Evolutionary conservation across 2,888 invertebrate species (phyloP).

Genomic region (Dryobota labecula): DNA sequence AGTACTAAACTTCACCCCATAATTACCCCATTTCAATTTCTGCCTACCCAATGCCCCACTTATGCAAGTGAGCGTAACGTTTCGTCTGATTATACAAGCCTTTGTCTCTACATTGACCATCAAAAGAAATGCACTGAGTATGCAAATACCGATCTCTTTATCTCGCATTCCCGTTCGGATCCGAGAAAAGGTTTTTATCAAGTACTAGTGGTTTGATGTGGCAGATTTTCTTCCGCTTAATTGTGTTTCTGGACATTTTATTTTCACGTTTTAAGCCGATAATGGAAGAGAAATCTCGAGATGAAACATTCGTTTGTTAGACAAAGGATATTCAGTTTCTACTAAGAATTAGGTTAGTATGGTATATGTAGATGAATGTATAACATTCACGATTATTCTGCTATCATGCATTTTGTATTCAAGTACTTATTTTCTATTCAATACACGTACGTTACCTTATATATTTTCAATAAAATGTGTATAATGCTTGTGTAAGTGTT

Average conservation of each 20-base stretch:
- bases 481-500: background rate
- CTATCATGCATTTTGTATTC: conserved; percentile 13
- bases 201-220: conserved; percentile 26
- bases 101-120: conserved; percentile 31
- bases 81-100: conserved; percentile 44
- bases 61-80: conserved; percentile 43
- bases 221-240: conserved; percentile 38
- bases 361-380: background rate
- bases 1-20: conserved; percentile 48
- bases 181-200: conserved; percentile 46
- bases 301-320: background rate
- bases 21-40: conserved; percentile 53
- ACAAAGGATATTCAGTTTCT: background rate
- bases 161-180: conserved; percentile 19
- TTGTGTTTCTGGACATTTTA: conserved; percentile 29
- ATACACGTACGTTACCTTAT: background rate
- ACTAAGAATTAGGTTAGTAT: background rate
- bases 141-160: conserved; percentile 54
- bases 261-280: conserved; percentile 25
- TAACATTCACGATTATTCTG: background rate
- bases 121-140: conserved; percentile 53
- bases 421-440: conserved; percentile 6
- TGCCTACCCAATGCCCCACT: conserved; percentile 38
- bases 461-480: conserved; percentile 6
- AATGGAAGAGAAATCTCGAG: conserved; percentile 19